Conservation (phyloP, 2,888 invertebrate genomes). For the Phyllotreta cruciferae region DNA sequence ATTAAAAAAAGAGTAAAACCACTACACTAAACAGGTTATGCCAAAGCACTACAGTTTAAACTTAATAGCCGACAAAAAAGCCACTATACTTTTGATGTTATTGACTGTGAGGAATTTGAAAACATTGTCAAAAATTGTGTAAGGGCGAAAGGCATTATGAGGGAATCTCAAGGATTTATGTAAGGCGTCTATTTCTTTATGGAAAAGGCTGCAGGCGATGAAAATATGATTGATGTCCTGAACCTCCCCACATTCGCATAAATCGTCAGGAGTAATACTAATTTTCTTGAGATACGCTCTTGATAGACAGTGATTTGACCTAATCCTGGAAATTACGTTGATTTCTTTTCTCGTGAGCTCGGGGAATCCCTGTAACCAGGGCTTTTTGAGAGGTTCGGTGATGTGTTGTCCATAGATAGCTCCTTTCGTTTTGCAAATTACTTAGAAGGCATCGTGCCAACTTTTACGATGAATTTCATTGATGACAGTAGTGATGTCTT, state of each 20-base stretch:
- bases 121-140: too few species aligned
- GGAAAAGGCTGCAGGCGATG: not conserved
- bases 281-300: too few species aligned
- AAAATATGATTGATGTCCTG: too few species aligned
- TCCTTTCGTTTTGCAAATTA: not conserved
- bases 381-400: not conserved
- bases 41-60: too few species aligned
- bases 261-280: too few species aligned
- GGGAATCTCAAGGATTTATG: not conserved
- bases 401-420: not conserved
- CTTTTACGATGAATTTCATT: not conserved
- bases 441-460: not conserved
- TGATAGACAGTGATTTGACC: not conserved
- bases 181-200: not conserved
- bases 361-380: too few species aligned
- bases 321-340: not conserved
- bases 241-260: too few species aligned
- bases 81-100: too few species aligned
- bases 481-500: not conserved
- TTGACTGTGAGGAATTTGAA: too few species aligned
- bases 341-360: not conserved
- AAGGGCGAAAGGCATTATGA: not conserved
- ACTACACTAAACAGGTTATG: too few species aligned
- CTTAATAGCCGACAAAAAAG: too few species aligned
- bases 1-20: too few species aligned